These are phyloP conservation scores for Dolomedes plantarius DNA, from an alignment of 2,888 invertebrate genomes.

Conservation along the genomic window DNA sequence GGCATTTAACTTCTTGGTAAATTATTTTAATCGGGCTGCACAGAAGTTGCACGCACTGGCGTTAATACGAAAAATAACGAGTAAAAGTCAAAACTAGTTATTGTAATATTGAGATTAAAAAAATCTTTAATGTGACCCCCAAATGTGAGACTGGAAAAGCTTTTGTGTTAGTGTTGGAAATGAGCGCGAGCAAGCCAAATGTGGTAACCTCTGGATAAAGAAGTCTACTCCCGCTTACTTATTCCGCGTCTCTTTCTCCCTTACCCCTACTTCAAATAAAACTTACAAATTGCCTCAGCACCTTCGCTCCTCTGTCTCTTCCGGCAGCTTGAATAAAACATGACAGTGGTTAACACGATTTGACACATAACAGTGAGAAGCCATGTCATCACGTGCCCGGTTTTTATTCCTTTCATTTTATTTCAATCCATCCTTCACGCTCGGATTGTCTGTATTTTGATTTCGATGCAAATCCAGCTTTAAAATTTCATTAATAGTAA, in stretches of 20 bases:
- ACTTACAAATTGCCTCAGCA: conserved; percentile 66
- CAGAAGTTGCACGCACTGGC: no score
- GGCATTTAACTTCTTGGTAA: no score
- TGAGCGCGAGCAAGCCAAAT: conserved; percentile 49
- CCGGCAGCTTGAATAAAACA: conserved; percentile 59
- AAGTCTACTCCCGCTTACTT: conserved; percentile 48
- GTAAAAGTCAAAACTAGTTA: no score
- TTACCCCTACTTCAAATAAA: conserved; percentile 57
- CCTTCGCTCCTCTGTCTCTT: conserved; percentile 57
- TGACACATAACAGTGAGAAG: conserved; percentile 57
- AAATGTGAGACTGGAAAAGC: no score
- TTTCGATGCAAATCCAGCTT: conserved; percentile 19
- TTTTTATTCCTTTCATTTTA: conserved; percentile 10
- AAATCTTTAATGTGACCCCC: no score
- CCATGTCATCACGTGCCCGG: conserved; percentile 38
- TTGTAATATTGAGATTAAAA: no score
- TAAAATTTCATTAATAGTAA: conserved; percentile 40
- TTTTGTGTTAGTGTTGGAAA: no score
- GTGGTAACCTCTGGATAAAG: conserved; percentile 37
- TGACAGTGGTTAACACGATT: conserved; percentile 66
- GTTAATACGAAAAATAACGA: no score
- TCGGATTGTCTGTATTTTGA: conserved; percentile 7
- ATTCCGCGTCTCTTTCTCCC: conserved; percentile 33
- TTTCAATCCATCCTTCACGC: conserved; percentile 1
- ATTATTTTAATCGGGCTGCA: no score